phyloP scores from a whole-genome alignment of 2,113 vertebrate genomes.

The Calypte anna region DNA sequence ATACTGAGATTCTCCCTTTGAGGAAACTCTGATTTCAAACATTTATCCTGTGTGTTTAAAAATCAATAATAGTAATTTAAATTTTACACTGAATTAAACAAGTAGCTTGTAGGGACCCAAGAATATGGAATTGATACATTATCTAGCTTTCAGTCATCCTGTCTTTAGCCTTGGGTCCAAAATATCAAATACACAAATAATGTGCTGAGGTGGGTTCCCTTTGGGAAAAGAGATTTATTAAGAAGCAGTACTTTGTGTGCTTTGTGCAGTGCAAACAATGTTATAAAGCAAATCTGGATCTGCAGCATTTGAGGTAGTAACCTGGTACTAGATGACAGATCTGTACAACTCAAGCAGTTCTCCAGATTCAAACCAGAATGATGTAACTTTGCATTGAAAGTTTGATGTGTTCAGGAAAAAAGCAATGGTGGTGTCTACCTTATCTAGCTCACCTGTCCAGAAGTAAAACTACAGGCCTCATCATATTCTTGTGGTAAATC shows the following conservation, averaged over 20 bases:
- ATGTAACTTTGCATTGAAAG: background rate
- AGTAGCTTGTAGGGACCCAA: background rate
- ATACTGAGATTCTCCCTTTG: background rate
- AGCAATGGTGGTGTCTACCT: accelerated
- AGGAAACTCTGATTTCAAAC: background rate
- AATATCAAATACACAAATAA: background rate
- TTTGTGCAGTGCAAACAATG: background rate
- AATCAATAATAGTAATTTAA: background rate
- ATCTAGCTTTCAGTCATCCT: background rate
- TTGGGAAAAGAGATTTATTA: background rate
- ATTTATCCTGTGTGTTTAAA: background rate
- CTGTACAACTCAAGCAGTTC: background rate
- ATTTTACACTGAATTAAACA: background rate
- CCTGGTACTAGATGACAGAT: background rate
- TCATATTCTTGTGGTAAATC: background rate
- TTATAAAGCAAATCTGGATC: background rate
- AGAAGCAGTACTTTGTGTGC: background rate
- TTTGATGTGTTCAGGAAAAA: background rate
- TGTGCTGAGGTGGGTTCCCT: background rate
- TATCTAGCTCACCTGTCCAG: background rate
- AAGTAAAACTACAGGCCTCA: background rate
- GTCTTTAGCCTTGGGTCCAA: background rate
- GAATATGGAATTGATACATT: background rate
- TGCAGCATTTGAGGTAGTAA: background rate
- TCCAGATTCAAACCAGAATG: background rate